Evolutionary conservation across 2,113 vertebrate species (phyloP), one percentile per base, ranked within the genome.

Genomic region (Tychaedon coryphoeus): DNA sequence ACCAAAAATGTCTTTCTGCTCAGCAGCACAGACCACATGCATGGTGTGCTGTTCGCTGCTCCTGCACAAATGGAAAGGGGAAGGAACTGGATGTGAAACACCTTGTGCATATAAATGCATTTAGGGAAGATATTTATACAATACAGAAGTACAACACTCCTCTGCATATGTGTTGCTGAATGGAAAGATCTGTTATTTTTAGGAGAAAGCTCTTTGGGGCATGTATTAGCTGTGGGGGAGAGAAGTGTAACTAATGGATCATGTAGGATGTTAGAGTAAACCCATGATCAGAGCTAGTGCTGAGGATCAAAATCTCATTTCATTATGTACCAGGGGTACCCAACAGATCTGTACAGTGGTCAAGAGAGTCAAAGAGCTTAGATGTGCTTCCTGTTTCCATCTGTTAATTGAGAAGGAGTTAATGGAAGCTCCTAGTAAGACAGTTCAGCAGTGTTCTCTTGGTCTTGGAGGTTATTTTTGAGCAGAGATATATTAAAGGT

Each of bases 11-110:
- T 57, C 28, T 69, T 65, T 79, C 38, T 73, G 34, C 45, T 73
- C 75, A 83, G 72, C 45, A 86, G 48, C 33, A 58, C 14, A 70
- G 67, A 54, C 42, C 54, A 42, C 25, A 17, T 22, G 31, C 14
- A 10, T 36, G 13, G 16, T 53, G 20, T 61, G 22, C 14, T 65
- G 45, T 45, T 92, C 0, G 0, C 29, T 91, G 54, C 38, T 89
- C 60, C 42, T 71, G 60, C 64, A 51, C 62, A 86, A 92, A 89
- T 42, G 56, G 69, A 89, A 93, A 91, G 33, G 4, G 69, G 76
- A 94, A 94, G 80, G 72, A 95, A 86, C 29, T 62, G 56, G 34
- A 25, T 88, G 29, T 42, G 86, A 86, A 91, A 60, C 40, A 87
- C 48, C 34, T 89, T 90, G 31, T 82, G 48, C 61, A 17, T n/a